phyloP scores from a whole-genome alignment of 2,888 invertebrate genomes.

The Hofmannophila pseudospretella region DNA sequence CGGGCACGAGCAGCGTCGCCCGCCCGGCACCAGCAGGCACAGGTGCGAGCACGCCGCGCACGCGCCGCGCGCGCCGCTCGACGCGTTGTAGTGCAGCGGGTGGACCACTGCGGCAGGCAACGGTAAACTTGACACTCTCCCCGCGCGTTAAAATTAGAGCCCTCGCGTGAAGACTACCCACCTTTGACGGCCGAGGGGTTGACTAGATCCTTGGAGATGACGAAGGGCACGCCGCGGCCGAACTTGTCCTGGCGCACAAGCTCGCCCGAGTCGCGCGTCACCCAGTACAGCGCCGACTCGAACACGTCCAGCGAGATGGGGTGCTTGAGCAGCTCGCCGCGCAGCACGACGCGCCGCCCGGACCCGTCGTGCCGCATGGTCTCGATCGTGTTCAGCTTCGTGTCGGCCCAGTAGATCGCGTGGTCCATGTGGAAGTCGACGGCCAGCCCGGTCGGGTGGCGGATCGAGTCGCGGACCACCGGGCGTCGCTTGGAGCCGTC shows the following conservation, averaged over 20 bases:
- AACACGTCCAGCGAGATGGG: conserved; percentile 95
- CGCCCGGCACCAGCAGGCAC: conserved; percentile 93
- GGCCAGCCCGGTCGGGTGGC: conserved; percentile 92
- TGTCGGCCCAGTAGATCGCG: conserved; percentile 96
- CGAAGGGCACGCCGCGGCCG: conserved; percentile 93
- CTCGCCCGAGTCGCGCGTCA: conserved; percentile 93
- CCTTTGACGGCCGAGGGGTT: conserved; percentile 92
- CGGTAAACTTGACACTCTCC: too few species aligned
- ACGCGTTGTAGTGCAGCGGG: conserved; percentile 87
- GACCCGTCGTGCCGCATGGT: conserved; percentile 90
- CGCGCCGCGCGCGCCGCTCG: conserved; percentile 80
- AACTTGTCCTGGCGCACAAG: conserved; percentile 96
- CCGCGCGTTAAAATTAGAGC: too few species aligned
- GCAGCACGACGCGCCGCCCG: conserved; percentile 83
- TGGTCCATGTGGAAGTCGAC: conserved; percentile 95
- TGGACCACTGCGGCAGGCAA: conserved; percentile 84
- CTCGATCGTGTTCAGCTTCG: conserved; percentile 93
- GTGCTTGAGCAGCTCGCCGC: conserved; percentile 85
- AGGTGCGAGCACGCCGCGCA: conserved; percentile 88
- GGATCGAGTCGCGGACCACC: conserved; percentile 87
- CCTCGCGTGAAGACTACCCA: too few species aligned
- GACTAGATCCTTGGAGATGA: conserved; percentile 88
- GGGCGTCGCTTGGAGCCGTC: conserved; percentile 93
- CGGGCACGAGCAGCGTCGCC: conserved; percentile 94
- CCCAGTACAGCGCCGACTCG: conserved; percentile 95